Conservation (phyloP, 2,797 vertebrate species). For the Falco cherrug region DNA sequence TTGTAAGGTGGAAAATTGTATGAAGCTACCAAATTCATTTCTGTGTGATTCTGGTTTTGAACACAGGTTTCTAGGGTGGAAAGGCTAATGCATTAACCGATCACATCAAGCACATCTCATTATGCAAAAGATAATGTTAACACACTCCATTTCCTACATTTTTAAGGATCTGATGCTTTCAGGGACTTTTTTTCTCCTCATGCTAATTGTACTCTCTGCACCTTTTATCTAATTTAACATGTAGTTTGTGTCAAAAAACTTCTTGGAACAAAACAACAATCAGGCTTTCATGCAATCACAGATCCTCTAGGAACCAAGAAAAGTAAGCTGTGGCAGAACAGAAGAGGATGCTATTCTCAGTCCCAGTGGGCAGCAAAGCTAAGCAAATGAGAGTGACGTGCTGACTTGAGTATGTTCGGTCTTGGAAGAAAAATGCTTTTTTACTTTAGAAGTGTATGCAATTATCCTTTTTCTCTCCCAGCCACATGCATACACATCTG, state of each 20-base stretch:
- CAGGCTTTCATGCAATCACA: not conserved
- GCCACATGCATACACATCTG: not conserved
- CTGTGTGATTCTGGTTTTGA: not conserved
- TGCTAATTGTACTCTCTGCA: not conserved
- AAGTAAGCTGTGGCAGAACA: not conserved
- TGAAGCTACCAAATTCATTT: not conserved
- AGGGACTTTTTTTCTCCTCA: not conserved
- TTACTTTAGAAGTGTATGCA: not conserved
- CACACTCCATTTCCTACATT: not conserved
- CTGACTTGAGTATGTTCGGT: not conserved
- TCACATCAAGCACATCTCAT: not conserved
- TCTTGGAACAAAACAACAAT: not conserved
- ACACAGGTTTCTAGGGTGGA: not conserved
- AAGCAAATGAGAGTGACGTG: not conserved
- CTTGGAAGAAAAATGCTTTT: not conserved
- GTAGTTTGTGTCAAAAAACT: not conserved
- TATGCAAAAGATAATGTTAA: conserved; percentile 6
- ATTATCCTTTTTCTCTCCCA: not conserved
- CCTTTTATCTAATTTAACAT: not conserved
- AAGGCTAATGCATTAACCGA: conserved; percentile 38
- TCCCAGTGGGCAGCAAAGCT: not conserved
- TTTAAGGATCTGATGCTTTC: not conserved
- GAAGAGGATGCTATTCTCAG: not conserved
- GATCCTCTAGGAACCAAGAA: not conserved
- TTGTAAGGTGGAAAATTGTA: not conserved